Evolutionary conservation across 2,113 vertebrate genomes (phyloP).

Genomic region (Petaurus breviceps): DNA sequence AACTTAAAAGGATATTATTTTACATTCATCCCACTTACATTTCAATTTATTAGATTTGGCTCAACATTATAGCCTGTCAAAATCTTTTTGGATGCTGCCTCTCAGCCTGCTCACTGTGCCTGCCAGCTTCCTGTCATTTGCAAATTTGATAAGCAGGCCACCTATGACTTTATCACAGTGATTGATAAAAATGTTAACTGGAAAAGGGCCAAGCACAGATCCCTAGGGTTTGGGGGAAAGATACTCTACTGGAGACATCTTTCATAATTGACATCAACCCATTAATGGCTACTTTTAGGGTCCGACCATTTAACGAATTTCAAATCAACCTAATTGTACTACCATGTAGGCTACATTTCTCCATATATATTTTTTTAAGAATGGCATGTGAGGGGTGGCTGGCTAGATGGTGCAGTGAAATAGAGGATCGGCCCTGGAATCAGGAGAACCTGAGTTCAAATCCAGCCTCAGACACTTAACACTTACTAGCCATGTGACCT

Average conservation of each 20-base stretch:
- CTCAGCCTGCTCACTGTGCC: not conserved
- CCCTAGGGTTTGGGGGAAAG: not conserved
- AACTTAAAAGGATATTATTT: not conserved
- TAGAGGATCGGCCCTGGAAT: too few species aligned
- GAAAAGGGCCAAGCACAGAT: not conserved
- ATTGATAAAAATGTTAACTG: not conserved
- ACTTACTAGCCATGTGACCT: too few species aligned
- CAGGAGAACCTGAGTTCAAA: too few species aligned
- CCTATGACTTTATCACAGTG: not conserved
- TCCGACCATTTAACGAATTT: not conserved
- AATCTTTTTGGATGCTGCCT: not conserved
- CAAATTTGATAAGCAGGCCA: not conserved
- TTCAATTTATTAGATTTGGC: constrained; percentile 21
- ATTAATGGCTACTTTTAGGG: not conserved
- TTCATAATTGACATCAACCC: not conserved
- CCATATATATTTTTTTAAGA: not conserved
- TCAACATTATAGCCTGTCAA: not conserved
- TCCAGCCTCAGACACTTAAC: too few species aligned
- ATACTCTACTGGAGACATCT: rapidly evolving
- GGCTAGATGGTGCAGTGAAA: too few species aligned
- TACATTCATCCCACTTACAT: not conserved
- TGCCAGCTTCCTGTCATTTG: not conserved
- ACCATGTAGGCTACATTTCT: not conserved
- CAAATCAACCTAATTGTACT: not conserved
- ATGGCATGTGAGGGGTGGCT: not conserved